Conservation (phyloP, 2,888 invertebrate genomes). For the Phytoseiulus persimilis region DNA sequence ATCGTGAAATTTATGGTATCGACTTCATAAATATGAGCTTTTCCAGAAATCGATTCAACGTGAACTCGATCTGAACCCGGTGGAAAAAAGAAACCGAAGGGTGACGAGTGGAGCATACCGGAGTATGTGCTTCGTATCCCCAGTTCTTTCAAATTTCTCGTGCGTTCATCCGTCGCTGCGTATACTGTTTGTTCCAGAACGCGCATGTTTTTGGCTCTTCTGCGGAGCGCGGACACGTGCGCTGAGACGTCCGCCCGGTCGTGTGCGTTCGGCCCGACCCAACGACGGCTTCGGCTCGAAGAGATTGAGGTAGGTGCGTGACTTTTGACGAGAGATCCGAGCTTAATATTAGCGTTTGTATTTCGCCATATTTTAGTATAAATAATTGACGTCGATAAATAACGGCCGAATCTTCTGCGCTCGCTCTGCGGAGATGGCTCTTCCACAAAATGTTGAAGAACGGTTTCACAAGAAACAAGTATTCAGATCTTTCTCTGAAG, state of each 20-base stretch:
- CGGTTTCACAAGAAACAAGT: slow-evolving; percentile 5
- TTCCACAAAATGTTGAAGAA: not conserved
- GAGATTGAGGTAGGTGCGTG: slow-evolving; percentile 25
- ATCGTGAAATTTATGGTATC: not conserved
- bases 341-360: not conserved
- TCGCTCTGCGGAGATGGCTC: not conserved
- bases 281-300: not conserved
- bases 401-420: not conserved
- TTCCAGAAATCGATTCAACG: slow-evolving; percentile 30
- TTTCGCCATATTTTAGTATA: slow-evolving; percentile 37
- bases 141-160: not conserved
- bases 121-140: not conserved
- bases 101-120: not conserved
- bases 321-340: slow-evolving; percentile 38
- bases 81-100: not conserved
- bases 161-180: not conserved
- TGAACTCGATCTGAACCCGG: not conserved
- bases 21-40: slow-evolving; percentile 13
- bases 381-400: slow-evolving; percentile 8
- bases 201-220: not conserved
- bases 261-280: not conserved
- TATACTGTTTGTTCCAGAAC: not conserved
- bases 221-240: not conserved
- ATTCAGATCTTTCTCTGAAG: not conserved
- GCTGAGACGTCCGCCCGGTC: not conserved